Base-by-base conservation (phyloP, 2,888 invertebrate genomes). In the Eustalomyia histrio region DNA sequence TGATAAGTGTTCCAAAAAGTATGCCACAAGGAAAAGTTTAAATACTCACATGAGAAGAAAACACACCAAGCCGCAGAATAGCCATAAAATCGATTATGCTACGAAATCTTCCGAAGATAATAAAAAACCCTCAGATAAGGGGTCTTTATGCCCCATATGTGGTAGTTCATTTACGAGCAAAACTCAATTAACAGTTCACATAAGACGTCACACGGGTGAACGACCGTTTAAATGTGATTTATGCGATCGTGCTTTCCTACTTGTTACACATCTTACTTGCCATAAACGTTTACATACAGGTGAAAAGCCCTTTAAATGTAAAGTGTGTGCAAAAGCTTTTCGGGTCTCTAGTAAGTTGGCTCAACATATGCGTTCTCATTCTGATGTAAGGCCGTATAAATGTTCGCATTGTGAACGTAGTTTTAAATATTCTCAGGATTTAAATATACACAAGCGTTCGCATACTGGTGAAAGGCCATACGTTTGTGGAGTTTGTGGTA, bases 201-300 rank as follows among this genome's bases (percentile, higher is more conserved):
- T 65, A 35, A 57, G 73, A n/a, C 57, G 65, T 14, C 73, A 74
- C 83, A 94, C 94, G 0, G 94, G 94, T 10, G 93, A 93, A 84
- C 93, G 93, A 83, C 93, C 93, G 0, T 93, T 93, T 83, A 93
- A 93, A 84, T 93, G 93, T 83, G 93, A 93, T 83, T 92, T 92
- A 73, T 93, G 93, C 82, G 92, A 91, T 1, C 93, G 93, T 91
- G 93, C 93, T 7, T 93, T 93, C 80, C 93, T 93, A 0, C 91
- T 93, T 55, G 93, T 93, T 1, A 93, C 93, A 0, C 93, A 93
- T 86, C 90, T 93, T 14, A 92, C 92, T 84, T 92, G 92, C 78
- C 93, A 93, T 84, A 89, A 93, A 57, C 89, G 93, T 53, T 92
- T 92, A 0, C 93, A 93, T 72, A 93, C 93, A 0, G 93, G 93